Conservation (phyloP, 2,888 invertebrate genomes). For the Volucella zonaria region DNA sequence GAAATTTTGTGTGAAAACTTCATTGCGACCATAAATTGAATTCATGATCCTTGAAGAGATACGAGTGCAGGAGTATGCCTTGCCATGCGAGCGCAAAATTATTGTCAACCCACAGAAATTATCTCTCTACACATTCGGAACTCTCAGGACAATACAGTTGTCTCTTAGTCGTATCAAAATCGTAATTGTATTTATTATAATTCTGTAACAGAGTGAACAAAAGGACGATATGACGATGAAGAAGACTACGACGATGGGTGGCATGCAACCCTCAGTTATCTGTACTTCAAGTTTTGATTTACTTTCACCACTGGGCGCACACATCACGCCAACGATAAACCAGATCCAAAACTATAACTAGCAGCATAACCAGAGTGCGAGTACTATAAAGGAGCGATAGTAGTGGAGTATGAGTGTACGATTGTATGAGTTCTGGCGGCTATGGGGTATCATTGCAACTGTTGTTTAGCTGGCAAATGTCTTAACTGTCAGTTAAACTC, state of each 20-base stretch:
- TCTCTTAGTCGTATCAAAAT: conserved; percentile 42
- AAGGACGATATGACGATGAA: conserved; percentile 42
- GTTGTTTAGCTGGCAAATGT: conserved; percentile 54
- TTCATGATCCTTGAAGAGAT: conserved; percentile 60
- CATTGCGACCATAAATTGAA: conserved; percentile 68
- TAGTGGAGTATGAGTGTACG: neutral
- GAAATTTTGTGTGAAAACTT: conserved; percentile 44
- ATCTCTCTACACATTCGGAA: neutral
- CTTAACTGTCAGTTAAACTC: conserved; percentile 68
- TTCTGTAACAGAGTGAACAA: conserved; percentile 62
- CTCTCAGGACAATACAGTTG: conserved; percentile 42
- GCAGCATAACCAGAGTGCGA: too few relatives aligned
- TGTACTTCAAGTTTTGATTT: conserved; percentile 63
- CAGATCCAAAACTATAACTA: too few relatives aligned
- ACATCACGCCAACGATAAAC: conserved; percentile 12
- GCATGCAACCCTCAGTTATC: conserved; percentile 41
- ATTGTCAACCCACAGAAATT: conserved; percentile 43
- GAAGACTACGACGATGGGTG: neutral
- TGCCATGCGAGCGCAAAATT: conserved; percentile 53
- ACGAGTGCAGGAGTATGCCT: conserved; percentile 22
- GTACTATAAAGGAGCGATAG: neutral
- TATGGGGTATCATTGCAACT: conserved; percentile 13
- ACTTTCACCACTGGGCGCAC: conserved; percentile 34
- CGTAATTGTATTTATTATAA: conserved; percentile 72
- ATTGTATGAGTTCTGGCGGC: neutral